Percentiles rank a stretch among this genome's conserved stretches.
These are phyloP conservation scores for Omphaloscelis lunosa DNA, from an alignment of 2,888 invertebrate species.

Conservation along the genomic window DNA sequence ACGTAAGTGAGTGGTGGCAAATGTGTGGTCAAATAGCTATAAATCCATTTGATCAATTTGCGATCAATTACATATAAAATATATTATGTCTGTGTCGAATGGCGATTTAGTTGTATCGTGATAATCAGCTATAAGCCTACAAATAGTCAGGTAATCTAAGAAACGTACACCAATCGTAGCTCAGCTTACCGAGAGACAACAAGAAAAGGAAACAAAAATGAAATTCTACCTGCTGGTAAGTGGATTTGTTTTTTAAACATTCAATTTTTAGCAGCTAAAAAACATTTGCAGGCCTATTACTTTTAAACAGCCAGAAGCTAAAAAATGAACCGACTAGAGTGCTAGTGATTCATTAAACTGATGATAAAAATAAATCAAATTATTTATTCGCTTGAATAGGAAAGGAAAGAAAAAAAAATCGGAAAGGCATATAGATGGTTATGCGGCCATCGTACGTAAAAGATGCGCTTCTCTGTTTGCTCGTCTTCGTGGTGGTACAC, in stretches of 20 bases:
- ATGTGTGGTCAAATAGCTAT: not conserved
- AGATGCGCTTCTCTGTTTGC: no score
- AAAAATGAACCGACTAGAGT: not conserved
- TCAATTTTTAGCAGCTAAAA: not conserved
- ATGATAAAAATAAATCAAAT: not conserved
- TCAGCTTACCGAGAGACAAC: not conserved
- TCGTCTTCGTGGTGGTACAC: no score
- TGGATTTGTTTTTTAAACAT: not conserved
- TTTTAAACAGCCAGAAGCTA: not conserved
- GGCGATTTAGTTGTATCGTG: slow-evolving; percentile 25
- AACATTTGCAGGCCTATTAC: not conserved
- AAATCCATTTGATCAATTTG: not conserved
- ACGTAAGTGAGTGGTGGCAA: no score
- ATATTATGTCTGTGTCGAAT: slow-evolving; percentile 21
- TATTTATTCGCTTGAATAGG: not conserved
- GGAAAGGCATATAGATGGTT: no score
- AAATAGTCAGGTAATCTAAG: slow-evolving; percentile 1
- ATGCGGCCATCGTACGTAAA: no score
- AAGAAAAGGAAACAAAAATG: slow-evolving; percentile 8
- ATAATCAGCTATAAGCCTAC: slow-evolving; percentile 20
- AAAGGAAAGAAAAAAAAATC: no score
- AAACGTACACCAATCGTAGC: not conserved
- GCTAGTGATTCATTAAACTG: not conserved
- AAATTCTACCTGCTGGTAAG: slow-evolving; percentile 32
- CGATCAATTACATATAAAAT: not conserved